These are phyloP conservation scores for Athalia cordata DNA, from an alignment of 2,888 invertebrate genomes.

Conservation along the genomic window DNA sequence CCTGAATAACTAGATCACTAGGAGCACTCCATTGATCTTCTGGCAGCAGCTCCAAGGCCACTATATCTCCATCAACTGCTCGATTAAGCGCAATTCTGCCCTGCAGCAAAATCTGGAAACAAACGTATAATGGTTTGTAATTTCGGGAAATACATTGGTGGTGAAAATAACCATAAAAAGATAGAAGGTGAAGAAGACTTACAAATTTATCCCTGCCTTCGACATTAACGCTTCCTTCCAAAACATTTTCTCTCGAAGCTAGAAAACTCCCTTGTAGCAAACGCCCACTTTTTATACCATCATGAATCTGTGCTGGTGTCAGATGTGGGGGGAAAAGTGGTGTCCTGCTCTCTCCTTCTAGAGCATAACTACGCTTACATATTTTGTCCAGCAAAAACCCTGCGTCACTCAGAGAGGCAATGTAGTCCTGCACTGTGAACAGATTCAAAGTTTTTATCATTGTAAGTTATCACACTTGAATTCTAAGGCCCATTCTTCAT, in stretches of 20 bases:
- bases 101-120: conserved; percentile 85
- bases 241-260: conserved; percentile 94
- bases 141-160: conserved; percentile 31
- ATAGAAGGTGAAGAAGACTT: conserved; percentile 63
- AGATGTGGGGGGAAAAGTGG: conserved; percentile 91
- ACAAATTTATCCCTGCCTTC: conserved; percentile 88
- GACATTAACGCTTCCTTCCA: conserved; percentile 92
- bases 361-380: conserved; percentile 80
- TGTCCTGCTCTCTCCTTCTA: conserved; percentile 77
- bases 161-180: not conserved
- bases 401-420: conserved; percentile 82
- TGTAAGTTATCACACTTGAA: not conserved
- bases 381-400: conserved; percentile 88
- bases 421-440: conserved; percentile 83
- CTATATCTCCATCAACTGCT: conserved; percentile 95
- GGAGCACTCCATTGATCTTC: conserved; percentile 94
- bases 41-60: conserved; percentile 92
- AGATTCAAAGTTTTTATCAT: conserved; percentile 30
- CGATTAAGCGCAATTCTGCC: conserved; percentile 91
- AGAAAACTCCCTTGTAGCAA: conserved; percentile 87
- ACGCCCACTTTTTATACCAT: conserved; percentile 85
- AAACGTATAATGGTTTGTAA: conserved; percentile 24
- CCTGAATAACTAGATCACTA: conserved; percentile 88
- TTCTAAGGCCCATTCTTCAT: not conserved
- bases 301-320: conserved; percentile 84